Conservation (phyloP, 2,113 vertebrate genomes). For the Podilymbus podiceps region DNA sequence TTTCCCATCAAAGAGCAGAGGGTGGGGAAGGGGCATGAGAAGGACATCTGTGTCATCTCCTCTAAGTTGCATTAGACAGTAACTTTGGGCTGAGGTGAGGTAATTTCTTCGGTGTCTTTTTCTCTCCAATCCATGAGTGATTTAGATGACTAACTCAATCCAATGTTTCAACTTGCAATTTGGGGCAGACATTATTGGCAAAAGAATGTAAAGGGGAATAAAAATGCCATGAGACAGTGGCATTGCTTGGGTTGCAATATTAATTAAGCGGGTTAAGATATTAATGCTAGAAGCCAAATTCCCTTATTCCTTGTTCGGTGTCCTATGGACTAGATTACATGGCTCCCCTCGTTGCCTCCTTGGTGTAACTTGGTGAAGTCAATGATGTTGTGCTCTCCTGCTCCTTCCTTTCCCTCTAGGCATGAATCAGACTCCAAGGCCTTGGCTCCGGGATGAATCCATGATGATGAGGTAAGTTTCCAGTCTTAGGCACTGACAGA, state of each 20-base stretch:
- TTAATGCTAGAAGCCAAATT: background rate
- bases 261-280: background rate
- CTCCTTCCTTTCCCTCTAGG: background rate
- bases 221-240: background rate
- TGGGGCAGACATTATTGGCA: background rate
- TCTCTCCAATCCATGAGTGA: background rate
- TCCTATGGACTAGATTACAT: background rate
- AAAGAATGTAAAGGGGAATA: background rate
- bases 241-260: background rate
- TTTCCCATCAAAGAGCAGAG: background rate
- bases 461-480: slow-evolving; percentile 43
- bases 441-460: background rate
- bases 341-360: background rate
- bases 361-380: background rate
- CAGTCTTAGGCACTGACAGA: background rate
- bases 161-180: background rate
- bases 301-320: accelerated
- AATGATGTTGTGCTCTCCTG: background rate
- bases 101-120: background rate
- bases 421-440: background rate
- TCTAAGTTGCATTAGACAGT: background rate
- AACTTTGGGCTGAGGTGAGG: background rate
- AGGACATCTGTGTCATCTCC: background rate
- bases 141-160: background rate
- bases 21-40: background rate